Conservation (phyloP, 2,888 invertebrate genomes). For the Pachydiplax longipennis region DNA sequence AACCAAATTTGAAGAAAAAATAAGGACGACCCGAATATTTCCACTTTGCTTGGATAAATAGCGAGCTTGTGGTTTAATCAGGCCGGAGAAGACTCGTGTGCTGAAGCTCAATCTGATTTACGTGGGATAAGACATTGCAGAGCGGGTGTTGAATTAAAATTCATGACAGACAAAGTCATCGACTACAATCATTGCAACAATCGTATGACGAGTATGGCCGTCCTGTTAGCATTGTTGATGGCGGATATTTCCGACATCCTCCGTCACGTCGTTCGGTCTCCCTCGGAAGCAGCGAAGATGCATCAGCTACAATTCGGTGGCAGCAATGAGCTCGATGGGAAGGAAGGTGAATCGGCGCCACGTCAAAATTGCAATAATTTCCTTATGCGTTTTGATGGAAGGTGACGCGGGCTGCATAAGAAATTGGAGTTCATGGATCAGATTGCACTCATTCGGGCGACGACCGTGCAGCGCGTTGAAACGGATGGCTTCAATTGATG, state of each 20-base stretch:
- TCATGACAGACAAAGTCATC: too few species aligned
- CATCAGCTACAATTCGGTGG: background rate
- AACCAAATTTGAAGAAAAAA: background rate
- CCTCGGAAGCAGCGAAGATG: too few species aligned
- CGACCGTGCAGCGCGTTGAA: conserved; percentile 22
- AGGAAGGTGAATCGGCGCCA: background rate
- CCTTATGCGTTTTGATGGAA: background rate
- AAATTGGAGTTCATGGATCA: background rate
- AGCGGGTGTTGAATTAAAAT: too few species aligned
- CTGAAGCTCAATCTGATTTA: background rate
- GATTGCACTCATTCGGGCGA: conserved; percentile 29
- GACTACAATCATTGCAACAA: too few species aligned
- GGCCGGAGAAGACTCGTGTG: background rate
- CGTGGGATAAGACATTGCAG: too few species aligned
- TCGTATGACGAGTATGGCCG: too few species aligned
- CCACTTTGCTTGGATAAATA: background rate
- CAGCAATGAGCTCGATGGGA: background rate
- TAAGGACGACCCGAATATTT: background rate
- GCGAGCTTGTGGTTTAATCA: background rate
- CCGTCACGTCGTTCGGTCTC: too few species aligned
- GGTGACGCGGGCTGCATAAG: background rate
- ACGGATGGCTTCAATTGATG: conserved; percentile 44
- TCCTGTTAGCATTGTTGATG: too few species aligned
- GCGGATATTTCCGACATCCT: too few species aligned
- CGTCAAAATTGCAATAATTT: background rate